Base-by-base conservation (phyloP, 2,888 invertebrate species). In the Exocentrus adspersus region DNA sequence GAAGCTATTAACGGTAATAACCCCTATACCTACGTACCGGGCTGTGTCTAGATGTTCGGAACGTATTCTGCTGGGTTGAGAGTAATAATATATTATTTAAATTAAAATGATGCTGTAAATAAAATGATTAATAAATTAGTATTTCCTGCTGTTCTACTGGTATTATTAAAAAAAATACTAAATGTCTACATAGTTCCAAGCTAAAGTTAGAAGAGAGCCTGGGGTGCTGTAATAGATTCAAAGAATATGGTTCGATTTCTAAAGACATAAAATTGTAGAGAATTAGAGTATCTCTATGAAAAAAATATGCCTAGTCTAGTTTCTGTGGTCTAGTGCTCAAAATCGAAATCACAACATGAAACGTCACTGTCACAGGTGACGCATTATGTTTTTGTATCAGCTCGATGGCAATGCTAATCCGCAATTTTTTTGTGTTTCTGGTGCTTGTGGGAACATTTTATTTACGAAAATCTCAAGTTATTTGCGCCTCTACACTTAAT, bases 401-500 rank as follows among this genome's bases (percentile, higher is more conserved):
- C 42, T 43, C 19, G 50, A 20, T 14, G 16, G 41, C 32, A 64
- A 69, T 69, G 67, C 45, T 61, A 53, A 58, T 53, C 60, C 48
- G 51, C 56, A 46, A 60, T 48, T 61, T 64, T 60, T 61, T 45
- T 46, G 30, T 59, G 32, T 41, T 67, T 62, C 60, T 53, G 32
- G 58, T 62, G 41, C 62, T 48, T 60, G 30, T 59, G 48, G 54
- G 50, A 30, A 43, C 60, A 50, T 58, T 61, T 50, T 45, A 53
- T 64, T 46, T 64, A 17, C 46, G 37, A 37, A 51, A 57, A 46
- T 46, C 46, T 28, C n/a, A n/a, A 50, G 62, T 64, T 19, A 58
- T 62, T 41, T 64, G 60, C 58, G 53, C 62, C 51, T 45, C 60
- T 9, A 62, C 60, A 51, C 50, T 69, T 57, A 67, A 69, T 58